These are phyloP conservation scores for Saccostrea cuccullata DNA, from an alignment of 1,140 invertebrate species.

Conservation along the genomic window DNA sequence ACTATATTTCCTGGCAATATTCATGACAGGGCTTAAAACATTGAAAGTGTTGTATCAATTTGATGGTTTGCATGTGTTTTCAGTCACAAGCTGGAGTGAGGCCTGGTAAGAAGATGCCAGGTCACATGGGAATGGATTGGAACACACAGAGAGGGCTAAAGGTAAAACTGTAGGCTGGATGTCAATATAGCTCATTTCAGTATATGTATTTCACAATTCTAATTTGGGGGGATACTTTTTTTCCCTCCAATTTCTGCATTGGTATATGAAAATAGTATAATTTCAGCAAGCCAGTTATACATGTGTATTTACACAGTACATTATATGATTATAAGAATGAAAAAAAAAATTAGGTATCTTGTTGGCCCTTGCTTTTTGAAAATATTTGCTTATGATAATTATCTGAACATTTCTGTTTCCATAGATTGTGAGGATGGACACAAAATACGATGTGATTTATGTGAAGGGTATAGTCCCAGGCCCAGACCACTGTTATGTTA, in stretches of 20 bases:
- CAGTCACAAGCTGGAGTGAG: conserved; percentile 89
- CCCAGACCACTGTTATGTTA: conserved; percentile 87
- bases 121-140: conserved; percentile 93
- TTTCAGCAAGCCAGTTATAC: no score
- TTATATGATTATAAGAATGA: no score
- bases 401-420: conserved; percentile 69
- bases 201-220: no score
- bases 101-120: conserved; percentile 97
- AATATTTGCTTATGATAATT: neutral
- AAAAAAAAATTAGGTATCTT: neutral
- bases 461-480: conserved; percentile 92
- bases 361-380: neutral
- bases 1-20: no score
- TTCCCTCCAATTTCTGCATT: no score
- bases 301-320: no score
- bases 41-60: no score
- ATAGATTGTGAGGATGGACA: conserved; percentile 93
- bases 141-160: conserved; percentile 86
- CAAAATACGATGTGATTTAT: conserved; percentile 95
- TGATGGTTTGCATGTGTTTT: conserved; percentile 29
- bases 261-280: no score
- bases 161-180: conserved; percentile 73
- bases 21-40: no score
- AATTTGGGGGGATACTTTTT: no score
- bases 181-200: no score